phyloP scores from a whole-genome alignment of 1,140 invertebrate species.

The Leptoteleia sp. region DNA sequence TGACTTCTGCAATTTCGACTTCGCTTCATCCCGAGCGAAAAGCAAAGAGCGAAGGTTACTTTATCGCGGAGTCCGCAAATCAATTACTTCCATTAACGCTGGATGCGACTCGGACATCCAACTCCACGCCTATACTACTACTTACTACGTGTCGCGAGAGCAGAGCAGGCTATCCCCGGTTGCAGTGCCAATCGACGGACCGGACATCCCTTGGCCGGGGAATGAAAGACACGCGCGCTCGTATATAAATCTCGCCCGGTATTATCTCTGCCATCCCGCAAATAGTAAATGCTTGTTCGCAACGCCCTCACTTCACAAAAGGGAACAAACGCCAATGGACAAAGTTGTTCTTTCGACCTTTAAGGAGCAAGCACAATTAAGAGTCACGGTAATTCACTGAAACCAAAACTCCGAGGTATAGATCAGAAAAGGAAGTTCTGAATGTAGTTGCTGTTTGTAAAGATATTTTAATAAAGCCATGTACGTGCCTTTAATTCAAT shows the following conservation, averaged over 20 bases:
- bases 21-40: not conserved
- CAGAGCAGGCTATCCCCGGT: conserved; percentile 26
- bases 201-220: conserved; percentile 57
- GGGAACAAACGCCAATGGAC: conserved; percentile 21
- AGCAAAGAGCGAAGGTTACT: conserved; percentile 6
- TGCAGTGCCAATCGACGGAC: conserved; percentile 46
- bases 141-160: conserved; percentile 52
- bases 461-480: too few relatives aligned
- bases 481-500: too few relatives aligned
- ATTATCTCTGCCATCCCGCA: conserved; percentile 74
- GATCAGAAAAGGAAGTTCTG: too few relatives aligned
- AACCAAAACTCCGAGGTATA: too few relatives aligned
- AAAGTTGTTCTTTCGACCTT: conserved; percentile 32
- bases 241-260: conserved; percentile 75
- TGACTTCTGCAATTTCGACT: conserved; percentile 20
- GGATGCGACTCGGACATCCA: conserved; percentile 28
- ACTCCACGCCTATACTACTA: conserved; percentile 21
- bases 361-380: conserved; percentile 19
- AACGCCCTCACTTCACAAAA: conserved; percentile 67
- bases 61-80: conserved; percentile 26
- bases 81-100: conserved; percentile 49
- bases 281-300: conserved; percentile 76
- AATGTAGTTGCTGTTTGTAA: too few relatives aligned
- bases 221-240: conserved; percentile 69
- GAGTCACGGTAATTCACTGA: not conserved